Evolutionary conservation across 1,140 invertebrate genomes (phyloP).

Genomic region (Sycobia sp.): DNA sequence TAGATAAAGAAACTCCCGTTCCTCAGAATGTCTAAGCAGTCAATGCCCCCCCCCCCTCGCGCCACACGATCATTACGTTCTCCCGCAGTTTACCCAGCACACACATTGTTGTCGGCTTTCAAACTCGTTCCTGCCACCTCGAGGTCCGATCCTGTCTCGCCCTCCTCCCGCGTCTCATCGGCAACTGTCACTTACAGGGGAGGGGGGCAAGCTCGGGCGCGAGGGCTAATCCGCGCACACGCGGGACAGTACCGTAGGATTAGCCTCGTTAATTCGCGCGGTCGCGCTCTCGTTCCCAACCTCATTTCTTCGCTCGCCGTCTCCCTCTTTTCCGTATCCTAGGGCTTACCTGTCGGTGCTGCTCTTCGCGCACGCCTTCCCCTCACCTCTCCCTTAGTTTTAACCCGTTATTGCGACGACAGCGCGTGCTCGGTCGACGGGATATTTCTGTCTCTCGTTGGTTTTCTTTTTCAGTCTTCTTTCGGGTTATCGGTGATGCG

Average conservation of each 20-base stretch:
- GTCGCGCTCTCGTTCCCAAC: conserved; percentile 15
- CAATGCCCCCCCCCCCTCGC: too few relatives aligned
- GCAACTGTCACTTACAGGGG: conserved; percentile 36
- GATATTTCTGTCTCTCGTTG: not conserved
- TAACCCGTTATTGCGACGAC: too few relatives aligned
- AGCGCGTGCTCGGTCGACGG: too few relatives aligned
- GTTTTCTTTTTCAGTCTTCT: conserved; percentile 20
- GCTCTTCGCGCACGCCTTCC: not conserved
- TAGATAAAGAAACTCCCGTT: too few relatives aligned
- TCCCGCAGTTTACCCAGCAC: not conserved
- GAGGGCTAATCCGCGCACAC: conserved; percentile 48
- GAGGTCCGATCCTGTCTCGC: too few relatives aligned
- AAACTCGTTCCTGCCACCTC: too few relatives aligned
- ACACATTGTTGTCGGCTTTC: not conserved
- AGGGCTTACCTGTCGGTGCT: conserved; percentile 3
- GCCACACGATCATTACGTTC: too few relatives aligned
- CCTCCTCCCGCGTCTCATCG: not conserved
- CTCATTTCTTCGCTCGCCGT: conserved; percentile 27
- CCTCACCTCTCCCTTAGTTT: too few relatives aligned
- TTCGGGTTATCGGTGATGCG: conserved; percentile 21
- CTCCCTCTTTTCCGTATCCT: conserved; percentile 1
- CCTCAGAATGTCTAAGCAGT: too few relatives aligned
- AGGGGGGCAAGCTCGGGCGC: too few relatives aligned
- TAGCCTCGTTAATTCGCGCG: conserved; percentile 57
- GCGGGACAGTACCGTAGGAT: conserved; percentile 45